Evolutionary conservation across 2,113 vertebrate genomes (phyloP).

Genomic region (Dascyllus trimaculatus): DNA sequence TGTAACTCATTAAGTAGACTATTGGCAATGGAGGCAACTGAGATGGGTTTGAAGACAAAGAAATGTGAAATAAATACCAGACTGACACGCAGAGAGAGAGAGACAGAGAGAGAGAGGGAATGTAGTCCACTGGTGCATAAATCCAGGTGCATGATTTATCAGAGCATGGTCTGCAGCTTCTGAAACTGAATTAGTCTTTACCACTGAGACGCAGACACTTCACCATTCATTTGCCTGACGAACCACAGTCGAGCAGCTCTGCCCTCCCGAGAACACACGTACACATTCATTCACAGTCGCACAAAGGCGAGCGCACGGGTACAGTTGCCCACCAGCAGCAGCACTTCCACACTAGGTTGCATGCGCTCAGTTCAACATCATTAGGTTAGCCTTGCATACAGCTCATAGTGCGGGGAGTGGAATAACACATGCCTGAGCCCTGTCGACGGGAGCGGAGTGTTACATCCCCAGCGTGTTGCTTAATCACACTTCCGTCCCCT

Average conservation of each 20-base stretch:
- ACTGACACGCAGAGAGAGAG: constrained; percentile 6
- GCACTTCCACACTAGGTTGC: constrained; percentile 3
- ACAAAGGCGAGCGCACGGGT: background rate
- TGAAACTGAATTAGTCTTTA: constrained; percentile 60
- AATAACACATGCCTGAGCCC: background rate
- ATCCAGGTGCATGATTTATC: constrained; percentile 68
- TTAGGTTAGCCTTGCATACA: constrained; percentile 45
- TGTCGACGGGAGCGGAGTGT: background rate
- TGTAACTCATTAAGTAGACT: constrained; percentile 27
- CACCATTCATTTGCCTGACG: constrained; percentile 69
- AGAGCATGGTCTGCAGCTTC: constrained; percentile 38
- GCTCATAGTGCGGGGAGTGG: background rate
- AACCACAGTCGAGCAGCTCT: constrained; percentile 43
- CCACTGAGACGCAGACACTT: constrained; percentile 60
- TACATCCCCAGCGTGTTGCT: background rate
- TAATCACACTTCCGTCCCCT: background rate
- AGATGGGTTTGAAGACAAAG: constrained; percentile 13
- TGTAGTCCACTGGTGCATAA: constrained; percentile 46
- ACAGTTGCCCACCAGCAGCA: constrained; percentile 3
- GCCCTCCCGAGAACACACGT: constrained; percentile 38
- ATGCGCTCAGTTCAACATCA: constrained; percentile 36
- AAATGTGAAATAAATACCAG: constrained; percentile 35
- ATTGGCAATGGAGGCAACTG: constrained; percentile 3
- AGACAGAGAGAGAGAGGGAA: constrained; percentile 9
- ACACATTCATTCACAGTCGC: constrained; percentile 16